These are phyloP conservation scores for Listronotus bonariensis DNA, from an alignment of 1,140 invertebrate species.

Conservation along the genomic window DNA sequence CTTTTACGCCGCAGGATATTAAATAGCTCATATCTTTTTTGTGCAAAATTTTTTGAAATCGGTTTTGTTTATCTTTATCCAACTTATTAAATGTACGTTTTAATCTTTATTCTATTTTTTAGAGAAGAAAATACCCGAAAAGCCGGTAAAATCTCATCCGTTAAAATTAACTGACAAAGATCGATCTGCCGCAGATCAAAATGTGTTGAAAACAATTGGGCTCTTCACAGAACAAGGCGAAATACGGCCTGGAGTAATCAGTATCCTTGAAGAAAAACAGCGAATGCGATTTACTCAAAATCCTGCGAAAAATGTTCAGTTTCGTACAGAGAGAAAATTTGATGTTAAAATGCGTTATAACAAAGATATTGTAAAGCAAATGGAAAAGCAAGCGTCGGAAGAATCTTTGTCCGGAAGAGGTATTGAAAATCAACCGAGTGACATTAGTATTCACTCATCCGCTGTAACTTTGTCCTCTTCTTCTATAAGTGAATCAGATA, in stretches of 20 bases:
- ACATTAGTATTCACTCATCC: background rate
- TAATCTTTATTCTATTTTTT: too few relatives aligned
- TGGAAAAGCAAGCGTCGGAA: background rate
- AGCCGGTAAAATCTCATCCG: slow-evolving; percentile 21
- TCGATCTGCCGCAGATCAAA: slow-evolving; percentile 13
- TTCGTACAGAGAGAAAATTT: slow-evolving; percentile 22
- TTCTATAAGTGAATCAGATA: background rate
- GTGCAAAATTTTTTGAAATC: too few relatives aligned
- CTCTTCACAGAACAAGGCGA: slow-evolving; percentile 38
- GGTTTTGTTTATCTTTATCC: too few relatives aligned
- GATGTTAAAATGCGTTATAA: slow-evolving; percentile 28
- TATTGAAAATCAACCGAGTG: background rate
- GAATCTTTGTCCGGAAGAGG: background rate
- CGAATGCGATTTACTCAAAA: slow-evolving; percentile 4
- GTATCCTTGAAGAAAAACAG: slow-evolving; percentile 32
- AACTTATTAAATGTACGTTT: too few relatives aligned
- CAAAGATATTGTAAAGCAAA: background rate
- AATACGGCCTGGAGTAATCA: slow-evolving; percentile 30
- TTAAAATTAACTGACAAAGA: slow-evolving; percentile 33
- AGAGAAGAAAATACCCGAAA: background rate
- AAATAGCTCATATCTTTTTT: too few relatives aligned
- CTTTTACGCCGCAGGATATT: too few relatives aligned
- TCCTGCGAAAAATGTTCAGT: slow-evolving; percentile 27
- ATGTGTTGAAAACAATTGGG: slow-evolving; percentile 31
- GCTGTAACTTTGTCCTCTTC: slow-evolving; percentile 2